These are phyloP conservation scores for Dendrolimus punctatus DNA, from an alignment of 1,140 invertebrate genomes.

Conservation along the genomic window DNA sequence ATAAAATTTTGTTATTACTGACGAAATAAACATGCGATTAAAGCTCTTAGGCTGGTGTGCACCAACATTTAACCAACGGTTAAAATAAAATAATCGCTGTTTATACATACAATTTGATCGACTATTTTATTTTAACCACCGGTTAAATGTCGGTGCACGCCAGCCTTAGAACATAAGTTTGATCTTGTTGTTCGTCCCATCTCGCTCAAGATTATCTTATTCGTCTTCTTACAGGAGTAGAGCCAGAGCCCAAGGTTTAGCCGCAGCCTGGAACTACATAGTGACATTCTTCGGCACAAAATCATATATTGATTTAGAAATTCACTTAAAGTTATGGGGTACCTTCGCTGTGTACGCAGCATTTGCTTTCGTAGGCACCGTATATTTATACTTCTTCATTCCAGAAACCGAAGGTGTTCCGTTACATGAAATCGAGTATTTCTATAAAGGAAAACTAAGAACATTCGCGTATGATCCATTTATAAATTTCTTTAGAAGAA, in stretches of 20 bases:
- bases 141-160: too few species aligned
- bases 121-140: too few species aligned
- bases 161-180: not conserved
- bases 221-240: slow-evolving; percentile 53
- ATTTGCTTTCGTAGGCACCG: slow-evolving; percentile 73
- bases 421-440: slow-evolving; percentile 80
- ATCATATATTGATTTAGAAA: slow-evolving; percentile 73
- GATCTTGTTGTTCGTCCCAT: slow-evolving; percentile 1
- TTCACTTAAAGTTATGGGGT: slow-evolving; percentile 68
- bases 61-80: too few species aligned
- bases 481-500: slow-evolving; percentile 41
- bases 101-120: too few species aligned
- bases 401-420: slow-evolving; percentile 87
- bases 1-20: too few species aligned
- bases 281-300: slow-evolving; percentile 77
- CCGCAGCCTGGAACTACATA: slow-evolving; percentile 74
- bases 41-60: too few species aligned
- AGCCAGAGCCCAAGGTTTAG: slow-evolving; percentile 73
- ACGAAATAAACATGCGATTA: too few species aligned
- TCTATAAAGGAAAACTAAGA: slow-evolving; percentile 68
- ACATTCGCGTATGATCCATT: slow-evolving; percentile 59
- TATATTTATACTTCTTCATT: slow-evolving; percentile 77
- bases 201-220: slow-evolving; percentile 1
- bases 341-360: slow-evolving; percentile 76
- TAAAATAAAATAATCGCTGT: too few species aligned